Conservation (phyloP, 37 sponge, comb jelly and placozoan genomes). For the Geodia barretti region DNA sequence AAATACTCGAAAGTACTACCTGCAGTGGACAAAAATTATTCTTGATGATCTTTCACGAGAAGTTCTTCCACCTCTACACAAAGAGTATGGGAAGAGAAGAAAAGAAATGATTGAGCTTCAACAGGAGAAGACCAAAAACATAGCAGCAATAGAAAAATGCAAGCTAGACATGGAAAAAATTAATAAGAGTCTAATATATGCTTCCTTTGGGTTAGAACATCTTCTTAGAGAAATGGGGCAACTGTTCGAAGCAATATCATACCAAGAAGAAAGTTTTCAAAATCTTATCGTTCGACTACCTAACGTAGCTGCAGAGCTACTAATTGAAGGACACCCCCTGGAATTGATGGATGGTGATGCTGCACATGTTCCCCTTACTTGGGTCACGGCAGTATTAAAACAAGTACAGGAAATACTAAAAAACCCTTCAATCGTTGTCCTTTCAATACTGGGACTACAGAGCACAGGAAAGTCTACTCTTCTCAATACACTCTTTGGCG, state of each 20-base stretch:
- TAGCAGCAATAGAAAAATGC: not conserved
- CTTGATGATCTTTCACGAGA: conserved; percentile 17
- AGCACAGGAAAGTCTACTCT: conserved; percentile 53
- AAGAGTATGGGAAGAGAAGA: not conserved
- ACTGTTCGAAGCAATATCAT: conserved; percentile 14
- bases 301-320: conserved; percentile 30
- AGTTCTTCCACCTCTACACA: not conserved
- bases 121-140: not conserved
- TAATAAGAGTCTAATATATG: conserved; percentile 9
- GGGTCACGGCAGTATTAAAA: conserved; percentile 37
- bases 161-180: not conserved
- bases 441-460: conserved; percentile 41
- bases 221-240: not conserved
- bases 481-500: conserved; percentile 46
- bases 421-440: not conserved
- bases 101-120: not conserved
- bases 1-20: not conserved
- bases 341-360: conserved; percentile 52
- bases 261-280: not conserved
- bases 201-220: conserved; percentile 38
- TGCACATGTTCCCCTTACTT: conserved; percentile 40
- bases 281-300: conserved; percentile 1
- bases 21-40: not conserved
- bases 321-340: conserved; percentile 43
- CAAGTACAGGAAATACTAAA: not conserved